phyloP scores from a whole-genome alignment of 2,113 vertebrate species.

The Grammomys dolichurus region DNA sequence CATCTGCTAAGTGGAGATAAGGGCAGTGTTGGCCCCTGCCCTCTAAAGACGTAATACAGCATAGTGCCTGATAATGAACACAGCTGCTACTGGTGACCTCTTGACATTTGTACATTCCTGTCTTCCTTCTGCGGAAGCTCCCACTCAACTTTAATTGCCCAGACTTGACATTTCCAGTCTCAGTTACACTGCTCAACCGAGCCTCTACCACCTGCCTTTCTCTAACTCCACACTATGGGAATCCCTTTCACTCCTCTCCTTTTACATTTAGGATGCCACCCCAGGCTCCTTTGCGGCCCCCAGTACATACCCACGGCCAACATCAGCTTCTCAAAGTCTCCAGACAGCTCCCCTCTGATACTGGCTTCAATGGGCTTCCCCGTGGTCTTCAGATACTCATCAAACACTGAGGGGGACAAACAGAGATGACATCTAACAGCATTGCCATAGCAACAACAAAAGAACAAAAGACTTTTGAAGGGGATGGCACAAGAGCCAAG shows the following conservation, averaged over 20 bases:
- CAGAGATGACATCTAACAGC: neutral
- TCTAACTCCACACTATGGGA: neutral
- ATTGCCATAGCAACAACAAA: neutral
- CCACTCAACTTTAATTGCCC: neutral
- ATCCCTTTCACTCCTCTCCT: neutral
- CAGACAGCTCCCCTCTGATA: slow-evolving; percentile 95
- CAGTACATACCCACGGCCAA: slow-evolving; percentile 93
- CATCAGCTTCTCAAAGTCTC: slow-evolving; percentile 98
- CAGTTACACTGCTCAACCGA: neutral
- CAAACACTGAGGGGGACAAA: slow-evolving; percentile 90
- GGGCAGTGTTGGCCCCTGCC: no score
- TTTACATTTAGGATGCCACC: neutral
- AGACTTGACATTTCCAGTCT: neutral
- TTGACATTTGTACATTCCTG: neutral
- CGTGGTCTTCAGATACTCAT: slow-evolving; percentile 93
- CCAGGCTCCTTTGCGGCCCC: neutral
- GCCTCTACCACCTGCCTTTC: neutral
- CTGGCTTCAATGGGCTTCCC: slow-evolving; percentile 95
- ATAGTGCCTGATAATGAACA: neutral
- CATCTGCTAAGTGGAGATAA: neutral
- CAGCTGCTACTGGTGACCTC: neutral
- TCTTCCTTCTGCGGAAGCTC: neutral
- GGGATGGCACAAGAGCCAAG: fast-evolving
- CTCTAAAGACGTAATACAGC: neutral
- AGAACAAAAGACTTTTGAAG: neutral